Conservation (phyloP, 2,113 vertebrate genomes). For the Siniperca chuatsi region DNA sequence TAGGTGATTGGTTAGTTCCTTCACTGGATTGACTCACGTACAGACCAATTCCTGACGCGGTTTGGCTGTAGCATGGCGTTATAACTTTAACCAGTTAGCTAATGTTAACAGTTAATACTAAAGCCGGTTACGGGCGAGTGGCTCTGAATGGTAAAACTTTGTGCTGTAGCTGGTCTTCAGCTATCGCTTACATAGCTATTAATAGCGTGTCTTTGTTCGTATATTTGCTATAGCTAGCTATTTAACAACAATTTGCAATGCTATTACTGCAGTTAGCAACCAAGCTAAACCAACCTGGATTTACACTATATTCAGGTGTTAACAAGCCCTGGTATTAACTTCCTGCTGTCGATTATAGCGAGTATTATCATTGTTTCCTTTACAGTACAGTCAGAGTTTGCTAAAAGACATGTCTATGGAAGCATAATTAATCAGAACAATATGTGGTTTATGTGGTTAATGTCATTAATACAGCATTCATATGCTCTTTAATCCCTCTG, state of each 20-base stretch:
- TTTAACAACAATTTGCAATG: not conserved
- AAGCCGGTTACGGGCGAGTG: rapidly evolving
- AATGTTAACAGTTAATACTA: not conserved
- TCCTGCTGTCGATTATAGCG: not conserved
- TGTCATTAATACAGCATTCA: not conserved
- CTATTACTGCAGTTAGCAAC: not conserved
- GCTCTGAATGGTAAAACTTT: conserved; percentile 11
- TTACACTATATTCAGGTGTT: too few species aligned
- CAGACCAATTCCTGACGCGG: not conserved
- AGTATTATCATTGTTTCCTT: not conserved
- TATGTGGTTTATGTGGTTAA: too few species aligned
- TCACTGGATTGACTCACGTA: not conserved
- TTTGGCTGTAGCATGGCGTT: rapidly evolving
- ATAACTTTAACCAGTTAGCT: not conserved
- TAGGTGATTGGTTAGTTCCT: too few species aligned
- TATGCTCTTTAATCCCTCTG: too few species aligned
- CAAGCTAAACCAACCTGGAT: not conserved
- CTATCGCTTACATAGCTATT: not conserved
- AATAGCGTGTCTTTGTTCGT: too few species aligned
- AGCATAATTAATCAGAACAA: too few species aligned
- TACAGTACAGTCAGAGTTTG: not conserved
- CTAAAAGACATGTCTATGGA: too few species aligned
- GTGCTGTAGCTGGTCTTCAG: rapidly evolving
- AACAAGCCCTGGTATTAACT: not conserved
- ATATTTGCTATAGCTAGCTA: not conserved